These are phyloP conservation scores for Otolemur crassicaudatus DNA, from an alignment of 2,797 vertebrate genomes.

Conservation along the genomic window DNA sequence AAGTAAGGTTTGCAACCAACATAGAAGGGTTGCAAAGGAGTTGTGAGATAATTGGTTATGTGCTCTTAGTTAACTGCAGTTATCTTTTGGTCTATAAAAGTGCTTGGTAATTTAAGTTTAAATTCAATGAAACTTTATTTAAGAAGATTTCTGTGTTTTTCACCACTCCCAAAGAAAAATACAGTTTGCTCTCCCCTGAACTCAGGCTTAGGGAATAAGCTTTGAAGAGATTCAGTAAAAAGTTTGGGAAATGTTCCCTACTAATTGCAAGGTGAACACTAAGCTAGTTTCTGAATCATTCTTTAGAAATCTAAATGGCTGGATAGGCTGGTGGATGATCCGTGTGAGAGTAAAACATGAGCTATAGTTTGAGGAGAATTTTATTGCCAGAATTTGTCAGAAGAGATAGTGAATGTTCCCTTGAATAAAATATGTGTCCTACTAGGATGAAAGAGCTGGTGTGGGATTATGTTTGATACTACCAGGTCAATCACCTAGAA, in stretches of 20 bases:
- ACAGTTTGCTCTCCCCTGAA: neutral
- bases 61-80: neutral
- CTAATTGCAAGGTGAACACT: neutral
- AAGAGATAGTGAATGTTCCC: neutral
- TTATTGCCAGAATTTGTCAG: neutral
- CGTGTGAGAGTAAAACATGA: neutral
- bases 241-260: neutral
- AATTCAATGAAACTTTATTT: neutral
- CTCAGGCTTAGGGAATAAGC: rapidly evolving
- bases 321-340: rapidly evolving
- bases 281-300: neutral
- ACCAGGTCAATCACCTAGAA: neutral
- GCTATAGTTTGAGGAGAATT: neutral
- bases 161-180: neutral
- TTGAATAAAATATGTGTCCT: neutral
- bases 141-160: neutral
- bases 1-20: neutral
- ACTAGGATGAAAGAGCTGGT: neutral
- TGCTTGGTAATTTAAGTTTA: neutral
- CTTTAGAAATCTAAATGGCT: neutral
- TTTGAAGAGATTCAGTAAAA: neutral
- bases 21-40: neutral
- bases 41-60: neutral
- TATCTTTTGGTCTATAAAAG: neutral
- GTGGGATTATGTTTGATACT: neutral